phyloP scores from a whole-genome alignment of 1,140 invertebrate species.

The Galendromus occidentalis region DNA sequence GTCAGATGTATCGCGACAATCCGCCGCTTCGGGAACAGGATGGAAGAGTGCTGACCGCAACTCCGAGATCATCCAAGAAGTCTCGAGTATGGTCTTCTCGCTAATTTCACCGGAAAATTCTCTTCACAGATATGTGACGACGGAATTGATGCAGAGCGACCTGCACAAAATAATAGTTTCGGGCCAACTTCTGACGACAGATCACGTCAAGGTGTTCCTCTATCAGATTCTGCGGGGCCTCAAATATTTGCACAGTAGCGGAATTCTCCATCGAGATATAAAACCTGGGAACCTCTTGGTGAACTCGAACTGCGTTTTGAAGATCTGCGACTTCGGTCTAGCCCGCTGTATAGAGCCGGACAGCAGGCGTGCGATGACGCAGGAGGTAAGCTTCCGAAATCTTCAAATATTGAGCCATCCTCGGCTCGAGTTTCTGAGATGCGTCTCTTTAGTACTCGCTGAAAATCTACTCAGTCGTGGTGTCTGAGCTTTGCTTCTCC shows the following conservation, averaged over 20 bases:
- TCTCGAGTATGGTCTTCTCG: neutral
- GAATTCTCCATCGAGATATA: conserved; percentile 92
- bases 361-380: conserved; percentile 80
- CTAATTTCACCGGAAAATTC: neutral
- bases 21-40: neutral
- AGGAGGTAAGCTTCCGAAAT: conserved; percentile 59
- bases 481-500: too few species aligned
- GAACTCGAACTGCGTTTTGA: conserved; percentile 94
- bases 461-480: too few species aligned
- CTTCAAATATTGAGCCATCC: too few species aligned
- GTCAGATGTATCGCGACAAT: conserved; percentile 36
- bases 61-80: conserved; percentile 16
- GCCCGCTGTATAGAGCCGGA: conserved; percentile 86
- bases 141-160: conserved; percentile 96
- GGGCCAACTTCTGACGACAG: conserved; percentile 85
- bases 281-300: conserved; percentile 97
- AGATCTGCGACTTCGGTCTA: conserved; percentile 96
- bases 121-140: conserved; percentile 79
- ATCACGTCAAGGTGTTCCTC: conserved; percentile 99
- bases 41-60: neutral
- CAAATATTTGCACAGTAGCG: conserved; percentile 92
- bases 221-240: conserved; percentile 98
- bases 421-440: too few species aligned
- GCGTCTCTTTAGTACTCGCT: too few species aligned
- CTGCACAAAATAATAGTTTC: conserved; percentile 99